Evolutionary conservation across 2,797 vertebrate species (phyloP).

Genomic region (Syngnathus acus): DNA sequence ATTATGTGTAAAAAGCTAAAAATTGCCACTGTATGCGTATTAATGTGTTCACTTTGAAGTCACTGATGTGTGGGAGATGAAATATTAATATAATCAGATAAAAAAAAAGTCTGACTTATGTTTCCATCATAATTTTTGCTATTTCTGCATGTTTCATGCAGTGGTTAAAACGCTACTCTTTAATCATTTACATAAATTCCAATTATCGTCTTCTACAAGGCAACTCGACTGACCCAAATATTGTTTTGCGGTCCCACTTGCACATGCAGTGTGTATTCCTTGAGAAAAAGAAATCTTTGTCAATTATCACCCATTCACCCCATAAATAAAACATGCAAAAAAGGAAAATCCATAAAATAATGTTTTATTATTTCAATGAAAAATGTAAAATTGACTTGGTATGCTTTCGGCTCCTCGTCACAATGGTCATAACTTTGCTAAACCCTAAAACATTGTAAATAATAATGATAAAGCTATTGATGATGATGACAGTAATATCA

Average conservation of each 20-base stretch:
- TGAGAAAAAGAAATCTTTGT: neutral
- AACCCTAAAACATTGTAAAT: neutral
- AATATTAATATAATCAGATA: slow-evolving; percentile 21
- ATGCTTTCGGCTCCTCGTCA: neutral
- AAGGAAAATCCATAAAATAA: neutral
- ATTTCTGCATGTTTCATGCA: slow-evolving; percentile 9
- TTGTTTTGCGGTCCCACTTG: neutral
- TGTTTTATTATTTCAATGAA: neutral
- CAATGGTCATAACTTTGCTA: neutral
- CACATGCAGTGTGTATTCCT: neutral
- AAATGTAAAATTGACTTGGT: neutral
- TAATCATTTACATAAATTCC: slow-evolving; percentile 15
- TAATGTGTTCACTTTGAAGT: slow-evolving; percentile 21
- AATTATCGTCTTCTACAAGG: slow-evolving; percentile 3
- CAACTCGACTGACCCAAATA: neutral
- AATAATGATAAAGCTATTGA: too few relatives aligned
- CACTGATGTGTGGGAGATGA: slow-evolving; percentile 9
- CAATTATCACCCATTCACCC: neutral
- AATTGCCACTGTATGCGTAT: slow-evolving; percentile 1
- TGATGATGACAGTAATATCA: neutral
- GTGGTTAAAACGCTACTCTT: neutral
- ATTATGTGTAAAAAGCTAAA: neutral
- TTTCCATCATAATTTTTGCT: slow-evolving; percentile 6
- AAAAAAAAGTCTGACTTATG: slow-evolving; percentile 12
- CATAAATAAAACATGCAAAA: neutral